Conservation (phyloP, 2,113 vertebrate species). For the Nothoprocta perdicaria region DNA sequence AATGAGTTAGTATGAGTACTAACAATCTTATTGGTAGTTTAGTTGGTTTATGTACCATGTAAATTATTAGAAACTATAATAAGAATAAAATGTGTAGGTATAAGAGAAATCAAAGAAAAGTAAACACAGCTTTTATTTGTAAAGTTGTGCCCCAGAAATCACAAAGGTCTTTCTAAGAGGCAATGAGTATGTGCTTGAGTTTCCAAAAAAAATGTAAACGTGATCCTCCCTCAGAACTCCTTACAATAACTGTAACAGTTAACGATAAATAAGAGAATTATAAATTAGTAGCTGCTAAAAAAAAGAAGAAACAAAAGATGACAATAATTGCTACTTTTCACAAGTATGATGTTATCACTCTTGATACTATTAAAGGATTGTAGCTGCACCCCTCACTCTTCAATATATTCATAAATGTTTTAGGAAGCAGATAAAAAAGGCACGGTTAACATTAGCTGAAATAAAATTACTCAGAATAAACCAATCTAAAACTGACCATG, state of each 20-base stretch:
- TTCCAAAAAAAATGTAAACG: not conserved
- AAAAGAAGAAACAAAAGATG: not conserved
- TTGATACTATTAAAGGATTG: not conserved
- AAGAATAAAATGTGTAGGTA: not conserved
- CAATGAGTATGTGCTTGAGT: not conserved
- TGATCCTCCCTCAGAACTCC: not conserved
- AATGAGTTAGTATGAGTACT: not conserved
- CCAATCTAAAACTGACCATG: not conserved
- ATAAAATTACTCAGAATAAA: not conserved
- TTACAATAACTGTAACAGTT: not conserved
- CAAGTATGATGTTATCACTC: not conserved
- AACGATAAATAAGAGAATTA: not conserved
- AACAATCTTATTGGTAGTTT: not conserved
- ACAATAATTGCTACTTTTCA: conserved; percentile 5
- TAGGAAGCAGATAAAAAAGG: not conserved
- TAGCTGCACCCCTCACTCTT: not conserved
- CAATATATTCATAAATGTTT: not conserved
- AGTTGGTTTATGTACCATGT: not conserved
- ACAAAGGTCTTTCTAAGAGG: not conserved
- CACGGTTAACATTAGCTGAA: not conserved
- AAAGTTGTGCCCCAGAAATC: not conserved
- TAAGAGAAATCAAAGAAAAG: not conserved
- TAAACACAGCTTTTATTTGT: not conserved
- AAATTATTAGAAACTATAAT: not conserved
- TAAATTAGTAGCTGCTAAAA: not conserved